Conservation (phyloP, 37 sponge, comb jelly and placozoan genomes). For the Halisarca cf. caerulea region DNA sequence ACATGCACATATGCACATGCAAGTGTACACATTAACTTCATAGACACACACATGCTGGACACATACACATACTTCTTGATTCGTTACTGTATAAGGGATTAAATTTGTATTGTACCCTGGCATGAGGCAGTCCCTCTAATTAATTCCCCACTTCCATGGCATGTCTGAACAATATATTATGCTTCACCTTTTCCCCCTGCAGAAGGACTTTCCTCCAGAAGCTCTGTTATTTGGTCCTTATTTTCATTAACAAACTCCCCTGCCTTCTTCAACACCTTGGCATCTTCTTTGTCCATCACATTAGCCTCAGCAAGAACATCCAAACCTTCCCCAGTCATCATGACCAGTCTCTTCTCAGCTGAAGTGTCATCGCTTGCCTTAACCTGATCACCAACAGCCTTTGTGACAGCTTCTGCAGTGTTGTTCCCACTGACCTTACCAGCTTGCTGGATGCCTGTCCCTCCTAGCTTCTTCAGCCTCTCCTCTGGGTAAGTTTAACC, state of each 20-base stretch:
- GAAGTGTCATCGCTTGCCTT: constrained; percentile 20
- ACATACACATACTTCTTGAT: too few relatives aligned
- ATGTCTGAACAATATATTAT: too few relatives aligned
- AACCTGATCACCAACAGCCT: background rate
- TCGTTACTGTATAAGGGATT: too few relatives aligned
- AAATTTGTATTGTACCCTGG: too few relatives aligned
- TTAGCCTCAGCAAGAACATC: background rate
- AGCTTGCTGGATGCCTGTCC: background rate
- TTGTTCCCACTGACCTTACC: background rate
- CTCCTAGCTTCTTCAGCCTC: background rate
- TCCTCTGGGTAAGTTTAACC: background rate
- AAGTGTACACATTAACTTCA: too few relatives aligned
- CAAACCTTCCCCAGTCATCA: background rate
- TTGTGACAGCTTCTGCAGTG: background rate
- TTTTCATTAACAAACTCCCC: background rate
- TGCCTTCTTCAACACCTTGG: background rate
- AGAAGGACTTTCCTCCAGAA: too few relatives aligned
- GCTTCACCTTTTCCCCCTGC: too few relatives aligned
- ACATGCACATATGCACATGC: too few relatives aligned
- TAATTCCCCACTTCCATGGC: too few relatives aligned
- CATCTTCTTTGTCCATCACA: background rate
- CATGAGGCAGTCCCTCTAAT: too few relatives aligned
- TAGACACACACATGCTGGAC: too few relatives aligned
- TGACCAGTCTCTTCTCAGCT: background rate
- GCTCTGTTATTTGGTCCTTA: too few relatives aligned